Evolutionary conservation across 2,888 invertebrate species (phyloP).

Genomic region (Panorpa germanica): DNA sequence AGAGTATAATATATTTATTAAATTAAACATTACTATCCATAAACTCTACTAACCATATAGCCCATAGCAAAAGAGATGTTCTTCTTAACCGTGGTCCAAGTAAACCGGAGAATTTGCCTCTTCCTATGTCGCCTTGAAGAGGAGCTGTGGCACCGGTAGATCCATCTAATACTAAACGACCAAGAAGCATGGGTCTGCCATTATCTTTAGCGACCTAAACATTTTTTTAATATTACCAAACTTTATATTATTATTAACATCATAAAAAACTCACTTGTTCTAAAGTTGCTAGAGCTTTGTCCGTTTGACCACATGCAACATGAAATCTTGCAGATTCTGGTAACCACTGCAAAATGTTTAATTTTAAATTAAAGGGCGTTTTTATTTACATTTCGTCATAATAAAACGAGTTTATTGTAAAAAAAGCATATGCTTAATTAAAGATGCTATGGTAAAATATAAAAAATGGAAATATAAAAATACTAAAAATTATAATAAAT

Average conservation of each 20-base stretch:
- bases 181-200: slow-evolving; percentile 72
- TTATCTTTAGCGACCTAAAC: slow-evolving; percentile 65
- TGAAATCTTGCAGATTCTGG: slow-evolving; percentile 86
- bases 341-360: slow-evolving; percentile 53
- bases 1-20: not conserved
- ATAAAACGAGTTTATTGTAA: not conserved
- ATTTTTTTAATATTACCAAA: not conserved
- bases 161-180: slow-evolving; percentile 65
- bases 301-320: slow-evolving; percentile 70
- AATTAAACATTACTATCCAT: slow-evolving; percentile 1
- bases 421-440: not conserved
- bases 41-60: slow-evolving; percentile 49
- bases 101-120: slow-evolving; percentile 50
- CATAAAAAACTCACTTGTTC: slow-evolving; percentile 43
- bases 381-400: slow-evolving; percentile 3
- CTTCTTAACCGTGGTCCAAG: slow-evolving; percentile 60
- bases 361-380: slow-evolving; percentile 2
- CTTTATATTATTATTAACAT: not conserved
- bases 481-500: slow-evolving; percentile 8
- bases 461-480: not conserved
- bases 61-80: slow-evolving; percentile 78
- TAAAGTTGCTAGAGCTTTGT: slow-evolving; percentile 67
- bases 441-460: too few relatives aligned
- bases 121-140: too few relatives aligned
- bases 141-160: slow-evolving; percentile 27